Evolutionary conservation across 2,888 invertebrate genomes (phyloP), one percentile per base, ranked within the genome.

Genomic region (Nemotelus pantherinus): DNA sequence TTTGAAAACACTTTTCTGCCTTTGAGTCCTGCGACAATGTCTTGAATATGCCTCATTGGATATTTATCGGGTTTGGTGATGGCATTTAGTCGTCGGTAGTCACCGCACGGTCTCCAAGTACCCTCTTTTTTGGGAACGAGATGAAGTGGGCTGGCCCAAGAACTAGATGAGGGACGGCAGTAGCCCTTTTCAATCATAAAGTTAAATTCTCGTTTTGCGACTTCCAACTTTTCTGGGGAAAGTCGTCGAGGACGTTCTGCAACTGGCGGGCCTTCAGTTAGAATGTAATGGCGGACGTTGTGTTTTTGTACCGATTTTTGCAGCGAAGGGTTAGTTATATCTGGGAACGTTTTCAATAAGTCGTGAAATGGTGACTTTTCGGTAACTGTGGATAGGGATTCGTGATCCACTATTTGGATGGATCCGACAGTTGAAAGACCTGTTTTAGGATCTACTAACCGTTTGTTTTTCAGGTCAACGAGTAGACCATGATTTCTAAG

Each of bases 101-200:
- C 25, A 25, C 25, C 25, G 41, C 75, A 84, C 0, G 84, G 82
- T 9, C 85, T 57, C 84, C 83, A 84, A 2, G 77, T 68, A 5
- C 81, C 79, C 3, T 79, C 65, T 70, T 81, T 80, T 80, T 84
- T 80, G 25, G 74, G 76, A 0, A 82, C 83, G 80, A 85, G 76
- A 76, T 85, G 83, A 0, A 88, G 81, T 0, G 85, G 87, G 57
- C 84, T 85, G 25, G 25, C 25, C 25, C 25, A 25, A 25, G 25
- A 25, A 25, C 25, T 25, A 25, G 25, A 25, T 25, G 87, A 87
- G 0, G 86, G 87, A 3, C 86, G 81, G 53, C 86, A 85, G 3
- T 87, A 85, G 0, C 87, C 87, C 7, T 82, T 78, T 55, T 87
- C 82, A n/a, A 81, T 68, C 0, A 81, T 60, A 4, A 67, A 77